These are phyloP conservation scores for Cydia pomonella DNA, from an alignment of 1,140 invertebrate species.

Conservation along the genomic window DNA sequence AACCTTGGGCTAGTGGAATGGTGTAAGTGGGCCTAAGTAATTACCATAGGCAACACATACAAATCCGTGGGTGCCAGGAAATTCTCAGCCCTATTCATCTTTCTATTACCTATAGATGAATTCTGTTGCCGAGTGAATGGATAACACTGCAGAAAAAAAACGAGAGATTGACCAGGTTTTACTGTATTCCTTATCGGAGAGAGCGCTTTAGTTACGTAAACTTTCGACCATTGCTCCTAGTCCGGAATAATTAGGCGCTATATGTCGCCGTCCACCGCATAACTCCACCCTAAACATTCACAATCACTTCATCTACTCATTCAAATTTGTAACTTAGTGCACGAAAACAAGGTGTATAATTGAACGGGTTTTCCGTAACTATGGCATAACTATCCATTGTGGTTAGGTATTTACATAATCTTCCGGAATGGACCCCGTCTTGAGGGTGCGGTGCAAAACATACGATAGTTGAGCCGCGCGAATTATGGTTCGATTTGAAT, in stretches of 20 bases:
- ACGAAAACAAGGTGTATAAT: background rate
- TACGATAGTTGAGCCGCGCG: background rate
- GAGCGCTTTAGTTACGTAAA: no score
- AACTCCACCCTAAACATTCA: background rate
- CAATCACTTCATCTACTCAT: background rate
- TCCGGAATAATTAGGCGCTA: background rate
- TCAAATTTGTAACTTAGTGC: background rate
- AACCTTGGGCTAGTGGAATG: no score
- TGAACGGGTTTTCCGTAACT: background rate
- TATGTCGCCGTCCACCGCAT: background rate
- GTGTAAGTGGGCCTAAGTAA: no score
- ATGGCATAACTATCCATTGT: conserved; percentile 12
- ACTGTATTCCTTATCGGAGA: no score
- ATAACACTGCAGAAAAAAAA: no score
- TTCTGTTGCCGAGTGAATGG: no score
- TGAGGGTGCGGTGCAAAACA: background rate
- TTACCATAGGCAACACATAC: no score
- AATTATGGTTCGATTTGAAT: background rate
- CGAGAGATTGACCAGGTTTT: no score
- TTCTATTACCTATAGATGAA: no score
- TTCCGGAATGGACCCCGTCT: conserved; percentile 34
- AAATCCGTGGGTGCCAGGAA: no score
- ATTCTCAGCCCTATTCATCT: no score
- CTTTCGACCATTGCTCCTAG: background rate
- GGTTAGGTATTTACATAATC: conserved; percentile 47